A percentile compares a stretch with the other conserved stretches of the same genome.
Evolutionary conservation across 1,140 invertebrate genomes (phyloP).

Genomic region (Macrotrachela quadricornifera): DNA sequence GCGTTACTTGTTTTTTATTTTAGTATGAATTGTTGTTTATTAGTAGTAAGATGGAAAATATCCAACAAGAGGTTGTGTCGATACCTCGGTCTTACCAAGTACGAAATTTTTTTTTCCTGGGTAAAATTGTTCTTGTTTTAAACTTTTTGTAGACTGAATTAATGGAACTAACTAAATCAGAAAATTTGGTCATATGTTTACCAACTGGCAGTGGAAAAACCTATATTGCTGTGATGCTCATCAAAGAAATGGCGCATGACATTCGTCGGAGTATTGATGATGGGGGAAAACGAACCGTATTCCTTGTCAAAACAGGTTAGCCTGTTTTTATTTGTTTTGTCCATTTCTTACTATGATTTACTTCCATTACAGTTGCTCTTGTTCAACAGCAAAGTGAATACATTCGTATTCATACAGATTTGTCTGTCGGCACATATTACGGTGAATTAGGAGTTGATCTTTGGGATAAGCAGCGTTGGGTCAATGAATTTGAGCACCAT

Average conservation of each 20-base stretch:
- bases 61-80: no score
- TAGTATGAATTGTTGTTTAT: no score
- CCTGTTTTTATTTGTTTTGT: no score
- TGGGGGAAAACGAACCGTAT: constrained; percentile 27
- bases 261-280: constrained; percentile 17
- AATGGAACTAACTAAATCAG: constrained; percentile 44
- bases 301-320: constrained; percentile 26
- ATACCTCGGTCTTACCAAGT: no score
- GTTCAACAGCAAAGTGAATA: constrained; percentile 51
- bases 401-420: constrained; percentile 40
- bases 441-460: constrained; percentile 6
- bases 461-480: constrained; percentile 41
- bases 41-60: no score
- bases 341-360: no score
- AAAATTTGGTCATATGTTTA: constrained; percentile 67
- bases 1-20: no score
- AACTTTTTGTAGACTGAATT: constrained; percentile 42
- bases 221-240: constrained; percentile 60
- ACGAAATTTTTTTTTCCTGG: no score
- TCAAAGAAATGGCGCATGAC: constrained; percentile 42
- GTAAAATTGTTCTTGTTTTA: no score
- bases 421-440: constrained; percentile 33
- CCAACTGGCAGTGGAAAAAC: constrained; percentile 79
- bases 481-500: constrained; percentile 35
- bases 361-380: constrained; percentile 35